Evolutionary conservation across 53 echinoderm and acorn worm genomes (phyloP).

Genomic region (Pentamera pediparva): DNA sequence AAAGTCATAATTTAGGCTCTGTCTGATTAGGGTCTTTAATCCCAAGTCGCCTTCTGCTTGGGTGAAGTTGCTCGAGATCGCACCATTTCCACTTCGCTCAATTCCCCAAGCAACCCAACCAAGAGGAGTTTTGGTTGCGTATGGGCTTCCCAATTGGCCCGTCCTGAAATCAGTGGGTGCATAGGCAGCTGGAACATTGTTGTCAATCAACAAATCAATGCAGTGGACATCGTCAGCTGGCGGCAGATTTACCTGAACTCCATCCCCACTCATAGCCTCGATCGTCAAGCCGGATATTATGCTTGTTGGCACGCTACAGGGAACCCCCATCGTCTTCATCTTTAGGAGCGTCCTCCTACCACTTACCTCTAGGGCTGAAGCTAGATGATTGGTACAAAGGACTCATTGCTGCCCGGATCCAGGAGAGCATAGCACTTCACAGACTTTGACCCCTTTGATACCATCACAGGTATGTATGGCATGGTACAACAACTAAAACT

Average conservation of each 20-base stretch:
- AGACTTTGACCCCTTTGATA: background rate
- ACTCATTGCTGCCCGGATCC: conserved; percentile 49
- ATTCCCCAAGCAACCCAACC: conserved; percentile 49
- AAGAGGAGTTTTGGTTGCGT: conserved; percentile 40
- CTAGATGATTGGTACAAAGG: conserved; percentile 41
- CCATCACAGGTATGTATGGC: conserved; percentile 38
- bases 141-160: conserved; percentile 35
- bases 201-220: conserved; percentile 19
- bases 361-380: conserved; percentile 14
- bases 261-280: conserved; percentile 18
- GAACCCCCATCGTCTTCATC: conserved; percentile 38
- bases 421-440: conserved; percentile 47
- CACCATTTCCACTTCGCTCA: background rate
- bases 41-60: too few species aligned
- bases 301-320: conserved; percentile 13
- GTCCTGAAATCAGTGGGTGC: conserved; percentile 34
- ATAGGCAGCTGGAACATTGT: conserved; percentile 45
- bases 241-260: conserved; percentile 19
- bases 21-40: conserved; percentile 20
- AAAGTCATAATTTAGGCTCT: conserved; percentile 48
- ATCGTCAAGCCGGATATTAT: conserved; percentile 11
- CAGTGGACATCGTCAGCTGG: conserved; percentile 3
- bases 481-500: conserved; percentile 31
- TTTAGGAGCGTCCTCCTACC: conserved; percentile 31
- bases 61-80: background rate